Conservation (phyloP, 2,797 vertebrate species). For the Natrix natrix region DNA sequence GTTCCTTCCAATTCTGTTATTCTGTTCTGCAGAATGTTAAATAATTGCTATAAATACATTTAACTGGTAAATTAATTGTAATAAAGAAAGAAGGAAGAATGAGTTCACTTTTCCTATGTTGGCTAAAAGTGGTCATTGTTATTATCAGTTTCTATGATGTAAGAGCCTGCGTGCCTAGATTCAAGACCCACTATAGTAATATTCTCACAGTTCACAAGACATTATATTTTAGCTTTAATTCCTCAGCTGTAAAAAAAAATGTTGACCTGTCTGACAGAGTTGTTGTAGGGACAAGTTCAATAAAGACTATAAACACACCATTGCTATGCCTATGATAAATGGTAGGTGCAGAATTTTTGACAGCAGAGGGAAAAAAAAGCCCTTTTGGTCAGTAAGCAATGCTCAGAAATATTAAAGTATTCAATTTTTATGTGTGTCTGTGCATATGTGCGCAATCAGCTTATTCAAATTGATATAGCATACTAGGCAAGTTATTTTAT, state of each 20-base stretch:
- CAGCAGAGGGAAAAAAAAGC: background rate
- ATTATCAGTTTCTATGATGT: background rate
- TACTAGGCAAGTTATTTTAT: background rate
- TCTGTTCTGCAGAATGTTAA: background rate
- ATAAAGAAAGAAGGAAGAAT: background rate
- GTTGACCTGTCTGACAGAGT: background rate
- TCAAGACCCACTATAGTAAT: background rate
- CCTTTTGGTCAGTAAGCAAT: background rate
- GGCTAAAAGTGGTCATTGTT: background rate
- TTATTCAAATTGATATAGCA: background rate
- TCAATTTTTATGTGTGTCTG: background rate
- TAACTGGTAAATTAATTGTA: background rate
- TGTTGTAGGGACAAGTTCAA: background rate
- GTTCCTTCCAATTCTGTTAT: background rate
- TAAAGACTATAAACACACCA: background rate
- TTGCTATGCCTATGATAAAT: slow-evolving; percentile 8
- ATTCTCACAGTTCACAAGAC: background rate
- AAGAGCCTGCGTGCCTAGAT: background rate
- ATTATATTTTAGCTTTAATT: background rate
- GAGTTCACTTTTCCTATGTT: background rate
- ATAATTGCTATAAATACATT: background rate
- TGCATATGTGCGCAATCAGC: background rate
- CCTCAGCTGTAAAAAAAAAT: background rate
- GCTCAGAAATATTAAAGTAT: background rate
- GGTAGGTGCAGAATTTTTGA: background rate